Conservation (phyloP, 2,113 vertebrate species). For the Thymallus thymallus region DNA sequence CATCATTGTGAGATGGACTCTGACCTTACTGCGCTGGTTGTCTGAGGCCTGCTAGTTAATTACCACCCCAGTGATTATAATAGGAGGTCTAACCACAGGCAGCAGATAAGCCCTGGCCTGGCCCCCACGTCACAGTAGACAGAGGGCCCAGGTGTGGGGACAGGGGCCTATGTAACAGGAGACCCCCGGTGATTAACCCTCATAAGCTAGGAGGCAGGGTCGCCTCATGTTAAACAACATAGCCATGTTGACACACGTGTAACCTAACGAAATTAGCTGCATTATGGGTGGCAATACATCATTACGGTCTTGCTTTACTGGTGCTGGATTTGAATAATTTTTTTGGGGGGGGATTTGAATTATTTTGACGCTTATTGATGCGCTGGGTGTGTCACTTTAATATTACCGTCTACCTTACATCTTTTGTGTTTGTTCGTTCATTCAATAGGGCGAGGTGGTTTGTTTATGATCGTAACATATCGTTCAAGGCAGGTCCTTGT, state of each 20-base stretch:
- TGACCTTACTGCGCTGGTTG: no score
- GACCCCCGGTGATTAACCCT: constrained; percentile 72
- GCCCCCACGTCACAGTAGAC: background rate
- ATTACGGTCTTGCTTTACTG: constrained; percentile 21
- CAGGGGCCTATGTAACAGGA: constrained; percentile 72
- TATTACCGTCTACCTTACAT: background rate
- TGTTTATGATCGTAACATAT: background rate
- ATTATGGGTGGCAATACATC: constrained; percentile 63
- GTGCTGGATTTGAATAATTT: background rate
- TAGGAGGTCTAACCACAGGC: no score
- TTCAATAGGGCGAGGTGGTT: no score
- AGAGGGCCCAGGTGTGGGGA: constrained; percentile 74
- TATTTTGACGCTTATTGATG: no score
- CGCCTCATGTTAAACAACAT: constrained; percentile 3
- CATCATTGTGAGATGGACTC: no score
- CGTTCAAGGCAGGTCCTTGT: background rate
- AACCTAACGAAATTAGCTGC: constrained; percentile 54
- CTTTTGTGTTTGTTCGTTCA: no score
- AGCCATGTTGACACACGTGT: background rate
- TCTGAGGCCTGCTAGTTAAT: no score
- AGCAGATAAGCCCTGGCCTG: no score
- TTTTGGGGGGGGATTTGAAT: no score
- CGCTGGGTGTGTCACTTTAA: no score
- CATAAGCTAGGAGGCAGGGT: constrained; percentile 54
- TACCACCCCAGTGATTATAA: no score